Base-by-base conservation (phyloP, 2,888 invertebrate genomes). In the Heliconius aoede region DNA sequence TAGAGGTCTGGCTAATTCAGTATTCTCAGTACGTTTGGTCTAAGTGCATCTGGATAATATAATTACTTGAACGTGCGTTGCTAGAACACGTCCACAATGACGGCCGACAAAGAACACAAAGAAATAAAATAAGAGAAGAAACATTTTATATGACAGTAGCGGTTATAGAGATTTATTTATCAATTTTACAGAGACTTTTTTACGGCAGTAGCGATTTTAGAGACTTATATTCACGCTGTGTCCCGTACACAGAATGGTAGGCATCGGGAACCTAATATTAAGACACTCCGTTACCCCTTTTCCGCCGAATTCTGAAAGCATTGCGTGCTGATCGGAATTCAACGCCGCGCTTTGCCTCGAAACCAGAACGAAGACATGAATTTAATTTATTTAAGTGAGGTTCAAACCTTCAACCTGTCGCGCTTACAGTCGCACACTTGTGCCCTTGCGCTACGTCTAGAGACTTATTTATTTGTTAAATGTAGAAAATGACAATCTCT, bases 1-100 rank as follows among this genome's bases (percentile, higher is more conserved):
- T 65, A 58, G 30, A 72, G 30, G 30, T n/a, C 15, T 24, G 24
- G 11, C 18, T 69, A 69, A 69, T 69, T 55, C 69, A 55, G 32
- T 55, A 69, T 69, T 69, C 69, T 69, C 30, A n/a, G 30, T 69
- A 69, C 69, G 69, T 69, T 55, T 55, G 55, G 30, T 69, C 55
- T 69, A 32, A 69, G 69, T 69, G 69, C 69, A 69, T 55, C 55
- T 55, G 32, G 55, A 30, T 40, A 65, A 65, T 69, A 69, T 15
- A 69, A 69, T 69, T 69, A 69, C 15, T n/a, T 32, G 55, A n/a
- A 69, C 55, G 69, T 69, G 69, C 55, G 55, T 51, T 24, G 30
- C n/a, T 69, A 24, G n/a, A 55, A 30, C n/a, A 55, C 24, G n/a
- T 55, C 32, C 24, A 55, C 55, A 55, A 32, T n/a, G 30, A 55